Evolutionary conservation across 2,797 vertebrate genomes (phyloP).

Genomic region (Lateolabrax maculatus): DNA sequence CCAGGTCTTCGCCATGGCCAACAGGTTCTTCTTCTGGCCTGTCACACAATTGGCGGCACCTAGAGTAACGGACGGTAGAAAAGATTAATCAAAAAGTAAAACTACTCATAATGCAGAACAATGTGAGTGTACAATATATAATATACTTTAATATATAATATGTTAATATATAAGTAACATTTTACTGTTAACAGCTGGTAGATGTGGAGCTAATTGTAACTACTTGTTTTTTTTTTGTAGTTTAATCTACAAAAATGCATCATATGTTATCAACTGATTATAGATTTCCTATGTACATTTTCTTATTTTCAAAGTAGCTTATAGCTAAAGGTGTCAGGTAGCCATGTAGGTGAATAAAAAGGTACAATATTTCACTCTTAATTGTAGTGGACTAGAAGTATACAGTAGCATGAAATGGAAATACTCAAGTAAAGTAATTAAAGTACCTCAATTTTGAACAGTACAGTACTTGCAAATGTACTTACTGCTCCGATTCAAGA

Average conservation of each 20-base stretch:
- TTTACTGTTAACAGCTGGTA: not conserved
- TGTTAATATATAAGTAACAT: not conserved
- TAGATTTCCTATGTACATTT: not conserved
- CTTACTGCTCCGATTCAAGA: not conserved
- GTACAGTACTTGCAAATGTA: not conserved
- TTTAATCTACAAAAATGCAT: not conserved
- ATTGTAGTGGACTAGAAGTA: not conserved
- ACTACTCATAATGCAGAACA: not conserved
- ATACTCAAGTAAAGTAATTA: not conserved
- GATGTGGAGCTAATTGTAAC: not conserved
- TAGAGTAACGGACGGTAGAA: slow-evolving; percentile 47
- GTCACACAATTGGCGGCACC: slow-evolving; percentile 91
- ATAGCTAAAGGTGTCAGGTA: not conserved
- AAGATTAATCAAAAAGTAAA: not conserved
- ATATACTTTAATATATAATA: too few species aligned
- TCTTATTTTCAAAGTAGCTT: not conserved
- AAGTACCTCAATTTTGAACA: not conserved
- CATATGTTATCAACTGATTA: not conserved
- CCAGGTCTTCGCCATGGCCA: slow-evolving; percentile 93
- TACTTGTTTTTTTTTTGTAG: too few species aligned
- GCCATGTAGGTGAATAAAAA: too few species aligned
- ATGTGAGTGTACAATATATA: not conserved
- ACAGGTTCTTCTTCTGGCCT: slow-evolving; percentile 91
- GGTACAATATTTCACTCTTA: not conserved
- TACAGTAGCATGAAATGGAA: not conserved